Evolutionary conservation across 2,888 invertebrate species (phyloP).

Genomic region (Eupithecia dodoneata): DNA sequence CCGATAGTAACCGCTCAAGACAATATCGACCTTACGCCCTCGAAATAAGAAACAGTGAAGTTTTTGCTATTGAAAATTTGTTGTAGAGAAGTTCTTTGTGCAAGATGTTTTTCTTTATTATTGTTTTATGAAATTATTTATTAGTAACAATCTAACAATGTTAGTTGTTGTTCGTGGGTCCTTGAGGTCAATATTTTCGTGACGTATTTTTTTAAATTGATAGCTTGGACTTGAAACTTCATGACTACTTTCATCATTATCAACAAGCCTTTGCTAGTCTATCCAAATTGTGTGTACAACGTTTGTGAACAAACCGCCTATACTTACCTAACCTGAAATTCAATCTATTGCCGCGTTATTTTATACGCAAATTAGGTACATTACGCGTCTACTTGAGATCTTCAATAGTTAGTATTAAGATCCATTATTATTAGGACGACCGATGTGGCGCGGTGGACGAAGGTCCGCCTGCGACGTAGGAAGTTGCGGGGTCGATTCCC

Average conservation of each 20-base stretch:
- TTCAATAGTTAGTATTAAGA: no score
- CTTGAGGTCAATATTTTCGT: not conserved
- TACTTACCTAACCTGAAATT: no score
- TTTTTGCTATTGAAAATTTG: constrained; percentile 17
- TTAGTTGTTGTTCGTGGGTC: constrained; percentile 18
- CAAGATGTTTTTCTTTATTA: constrained; percentile 60
- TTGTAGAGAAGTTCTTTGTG: constrained; percentile 56
- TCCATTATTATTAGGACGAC: no score
- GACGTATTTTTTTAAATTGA: constrained; percentile 12
- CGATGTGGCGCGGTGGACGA: no score
- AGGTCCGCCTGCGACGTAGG: no score
- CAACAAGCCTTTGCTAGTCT: not conserved
- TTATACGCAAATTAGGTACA: no score
- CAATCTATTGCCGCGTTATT: no score
- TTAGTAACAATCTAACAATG: constrained; percentile 33
- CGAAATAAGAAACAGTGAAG: constrained; percentile 26
- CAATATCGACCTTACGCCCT: constrained; percentile 36
- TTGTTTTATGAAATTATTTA: constrained; percentile 47
- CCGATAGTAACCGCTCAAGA: constrained; percentile 13
- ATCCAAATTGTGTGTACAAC: not conserved
- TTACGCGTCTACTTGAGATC: no score
- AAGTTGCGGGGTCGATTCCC: no score
- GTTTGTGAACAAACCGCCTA: not conserved
- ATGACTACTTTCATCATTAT: not conserved
- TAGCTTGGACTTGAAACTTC: not conserved